phyloP scores from a whole-genome alignment of 37 sponge, comb jelly and placozoan species.

The Spongilla lacustris region DNA sequence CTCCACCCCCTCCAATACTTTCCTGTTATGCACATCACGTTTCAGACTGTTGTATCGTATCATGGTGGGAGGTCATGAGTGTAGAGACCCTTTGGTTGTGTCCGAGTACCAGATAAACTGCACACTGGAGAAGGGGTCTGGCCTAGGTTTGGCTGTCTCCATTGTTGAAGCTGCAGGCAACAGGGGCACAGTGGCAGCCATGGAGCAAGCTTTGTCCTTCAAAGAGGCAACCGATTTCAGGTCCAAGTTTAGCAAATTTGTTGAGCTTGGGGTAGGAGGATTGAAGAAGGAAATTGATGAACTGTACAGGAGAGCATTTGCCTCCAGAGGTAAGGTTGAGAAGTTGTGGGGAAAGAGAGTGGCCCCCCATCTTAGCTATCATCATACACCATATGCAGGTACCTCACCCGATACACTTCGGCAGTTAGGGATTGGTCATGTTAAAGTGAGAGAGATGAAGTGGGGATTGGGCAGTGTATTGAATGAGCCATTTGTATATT shows the following conservation, averaged over 20 bases:
- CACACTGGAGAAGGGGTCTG: slow-evolving; percentile 35
- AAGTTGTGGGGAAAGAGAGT: slow-evolving; percentile 2
- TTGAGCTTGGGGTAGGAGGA: slow-evolving; percentile 70
- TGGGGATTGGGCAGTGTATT: no score
- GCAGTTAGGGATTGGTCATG: slow-evolving; percentile 58
- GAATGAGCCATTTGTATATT: not conserved
- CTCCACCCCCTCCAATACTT: not conserved
- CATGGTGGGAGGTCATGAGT: slow-evolving; percentile 22
- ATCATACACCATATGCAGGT: slow-evolving; percentile 1
- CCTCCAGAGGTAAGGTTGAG: slow-evolving; percentile 61
- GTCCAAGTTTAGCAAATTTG: slow-evolving; percentile 60
- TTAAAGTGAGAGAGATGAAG: slow-evolving; percentile 59
- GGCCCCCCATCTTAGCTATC: not conserved
- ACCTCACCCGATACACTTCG: slow-evolving; percentile 43
- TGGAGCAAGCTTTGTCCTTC: slow-evolving; percentile 46
- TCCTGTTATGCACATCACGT: slow-evolving; percentile 4
- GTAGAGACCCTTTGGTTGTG: slow-evolving; percentile 11
- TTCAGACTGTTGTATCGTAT: slow-evolving; percentile 20
- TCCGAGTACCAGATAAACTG: slow-evolving; percentile 41
- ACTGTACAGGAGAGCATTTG: slow-evolving; percentile 76
- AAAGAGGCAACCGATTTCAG: slow-evolving; percentile 50
- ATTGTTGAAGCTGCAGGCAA: not conserved
- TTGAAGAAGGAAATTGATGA: slow-evolving; percentile 71
- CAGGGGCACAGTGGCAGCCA: not conserved
- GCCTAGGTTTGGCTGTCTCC: slow-evolving; percentile 22